Evolutionary conservation across 2,888 invertebrate genomes (phyloP).

Genomic region (Galeopsomyia nigrocyanea): DNA sequence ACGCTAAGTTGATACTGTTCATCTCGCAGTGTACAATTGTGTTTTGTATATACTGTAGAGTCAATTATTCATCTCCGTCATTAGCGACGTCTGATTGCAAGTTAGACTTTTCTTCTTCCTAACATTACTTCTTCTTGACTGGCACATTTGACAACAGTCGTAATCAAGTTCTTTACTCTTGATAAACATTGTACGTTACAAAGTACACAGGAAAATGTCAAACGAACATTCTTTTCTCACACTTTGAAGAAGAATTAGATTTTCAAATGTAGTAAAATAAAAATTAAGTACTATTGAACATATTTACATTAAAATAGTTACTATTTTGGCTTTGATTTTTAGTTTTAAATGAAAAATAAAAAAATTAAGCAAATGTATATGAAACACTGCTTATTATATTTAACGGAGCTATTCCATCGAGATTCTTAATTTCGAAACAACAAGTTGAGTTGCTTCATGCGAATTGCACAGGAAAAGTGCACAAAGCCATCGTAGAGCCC

Average conservation of each 20-base stretch:
- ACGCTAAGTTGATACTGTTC: neutral
- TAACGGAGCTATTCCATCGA: conserved; percentile 4
- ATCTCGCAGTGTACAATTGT: neutral
- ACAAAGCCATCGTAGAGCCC: conserved; percentile 23
- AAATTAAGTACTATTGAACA: no score
- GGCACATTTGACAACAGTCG: no score
- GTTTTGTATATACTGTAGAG: neutral
- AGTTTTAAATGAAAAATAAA: no score
- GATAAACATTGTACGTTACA: no score
- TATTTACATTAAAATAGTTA: no score
- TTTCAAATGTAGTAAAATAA: no score
- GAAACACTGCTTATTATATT: neutral
- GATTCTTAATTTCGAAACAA: conserved; percentile 20
- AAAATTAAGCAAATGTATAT: no score
- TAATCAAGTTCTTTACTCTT: no score
- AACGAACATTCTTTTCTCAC: no score
- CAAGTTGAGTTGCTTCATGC: conserved; percentile 28
- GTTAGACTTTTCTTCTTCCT: conserved; percentile 21
- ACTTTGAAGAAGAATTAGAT: no score
- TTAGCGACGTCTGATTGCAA: conserved; percentile 23
- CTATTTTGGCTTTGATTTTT: no score
- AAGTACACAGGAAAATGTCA: no score
- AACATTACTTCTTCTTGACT: conserved; percentile 1
- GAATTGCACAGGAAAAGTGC: conserved; percentile 27
- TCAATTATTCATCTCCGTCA: conserved; percentile 17